Conservation (phyloP, 2,888 invertebrate genomes). For the Seladonia tumulorum region DNA sequence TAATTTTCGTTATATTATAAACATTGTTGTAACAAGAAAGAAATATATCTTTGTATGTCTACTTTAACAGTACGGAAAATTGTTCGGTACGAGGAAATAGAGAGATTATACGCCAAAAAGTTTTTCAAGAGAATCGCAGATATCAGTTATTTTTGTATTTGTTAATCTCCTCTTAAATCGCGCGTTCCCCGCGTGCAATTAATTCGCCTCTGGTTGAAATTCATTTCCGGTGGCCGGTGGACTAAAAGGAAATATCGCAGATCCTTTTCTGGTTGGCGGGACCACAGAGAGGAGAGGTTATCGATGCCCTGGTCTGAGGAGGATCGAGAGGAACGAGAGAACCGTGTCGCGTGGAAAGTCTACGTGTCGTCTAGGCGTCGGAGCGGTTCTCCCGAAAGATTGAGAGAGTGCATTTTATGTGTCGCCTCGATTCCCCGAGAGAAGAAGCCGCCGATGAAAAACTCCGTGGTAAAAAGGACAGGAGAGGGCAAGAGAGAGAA, state of each 20-base stretch:
- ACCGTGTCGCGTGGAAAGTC: conserved; percentile 51
- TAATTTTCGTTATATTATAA: too few species aligned
- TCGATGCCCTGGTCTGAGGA: conserved; percentile 48
- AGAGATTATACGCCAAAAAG: too few species aligned
- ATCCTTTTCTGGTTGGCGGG: conserved; percentile 44
- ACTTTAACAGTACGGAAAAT: too few species aligned
- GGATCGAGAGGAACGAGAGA: conserved; percentile 22
- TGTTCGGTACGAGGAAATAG: too few species aligned
- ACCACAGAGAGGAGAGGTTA: conserved; percentile 25
- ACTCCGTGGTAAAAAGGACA: conserved; percentile 34
- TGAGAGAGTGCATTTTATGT: conserved; percentile 60
- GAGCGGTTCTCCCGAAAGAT: conserved; percentile 41
- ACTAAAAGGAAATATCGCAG: conserved; percentile 12
- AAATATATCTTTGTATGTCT: too few species aligned
- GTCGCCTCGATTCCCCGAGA: conserved; percentile 26
- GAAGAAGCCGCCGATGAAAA: conserved; percentile 16
- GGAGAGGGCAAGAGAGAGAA: neutral
- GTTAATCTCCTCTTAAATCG: neutral
- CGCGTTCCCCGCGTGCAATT: neutral
- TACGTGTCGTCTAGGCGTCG: conserved; percentile 36
- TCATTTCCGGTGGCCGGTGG: neutral
- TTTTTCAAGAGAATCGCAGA: too few species aligned
- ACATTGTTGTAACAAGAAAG: too few species aligned
- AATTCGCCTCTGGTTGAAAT: neutral
- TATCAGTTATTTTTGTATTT: too few species aligned